Conservation (phyloP, 2,113 vertebrate genomes). For the Antidorcas marsupialis region DNA sequence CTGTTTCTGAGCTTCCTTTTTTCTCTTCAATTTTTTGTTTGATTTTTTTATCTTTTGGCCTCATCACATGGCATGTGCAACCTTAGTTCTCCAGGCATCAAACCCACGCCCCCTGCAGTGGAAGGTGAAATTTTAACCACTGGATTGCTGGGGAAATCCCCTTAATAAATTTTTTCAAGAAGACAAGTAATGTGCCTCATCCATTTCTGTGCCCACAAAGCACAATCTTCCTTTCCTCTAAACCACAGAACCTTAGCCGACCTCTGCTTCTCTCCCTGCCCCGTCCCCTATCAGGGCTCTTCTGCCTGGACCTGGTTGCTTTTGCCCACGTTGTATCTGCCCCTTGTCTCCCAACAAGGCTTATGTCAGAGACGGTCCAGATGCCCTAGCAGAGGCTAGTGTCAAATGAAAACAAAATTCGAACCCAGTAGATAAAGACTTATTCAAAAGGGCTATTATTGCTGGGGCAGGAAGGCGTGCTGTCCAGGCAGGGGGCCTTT, state of each 20-base stretch:
- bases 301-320: background rate
- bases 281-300: no score
- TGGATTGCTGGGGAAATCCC: background rate
- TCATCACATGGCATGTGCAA: fast-evolving
- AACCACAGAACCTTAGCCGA: background rate
- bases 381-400: background rate
- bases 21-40: background rate
- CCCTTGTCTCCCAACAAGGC: background rate
- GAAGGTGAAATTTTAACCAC: background rate
- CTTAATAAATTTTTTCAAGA: background rate
- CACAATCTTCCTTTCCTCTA: background rate
- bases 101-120: background rate
- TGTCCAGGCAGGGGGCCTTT: fast-evolving
- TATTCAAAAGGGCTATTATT: background rate
- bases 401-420: background rate
- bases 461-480: background rate
- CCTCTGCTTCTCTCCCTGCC: background rate
- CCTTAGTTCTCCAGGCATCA: background rate
- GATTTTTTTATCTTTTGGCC: background rate
- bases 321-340: background rate
- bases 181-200: background rate
- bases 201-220: background rate
- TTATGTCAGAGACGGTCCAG: background rate
- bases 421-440: background rate
- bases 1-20: background rate